A percentile compares a stretch with the other conserved stretches of the same genome.
Conservation (phyloP, 2,797 vertebrate species). For the Sebastes paucispinis region DNA sequence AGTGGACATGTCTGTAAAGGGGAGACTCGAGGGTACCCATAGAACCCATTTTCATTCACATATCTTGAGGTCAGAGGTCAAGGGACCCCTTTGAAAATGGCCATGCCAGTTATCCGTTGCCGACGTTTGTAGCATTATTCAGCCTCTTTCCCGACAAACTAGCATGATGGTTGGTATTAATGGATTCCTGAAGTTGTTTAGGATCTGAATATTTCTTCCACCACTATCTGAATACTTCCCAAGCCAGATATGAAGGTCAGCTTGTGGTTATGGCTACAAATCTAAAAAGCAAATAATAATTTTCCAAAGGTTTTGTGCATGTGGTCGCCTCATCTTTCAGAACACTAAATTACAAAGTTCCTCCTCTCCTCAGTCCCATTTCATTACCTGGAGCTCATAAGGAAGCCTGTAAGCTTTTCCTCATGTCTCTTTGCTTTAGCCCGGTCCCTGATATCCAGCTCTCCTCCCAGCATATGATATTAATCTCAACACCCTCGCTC, state of each 20-base stretch:
- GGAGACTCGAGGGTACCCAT: no score
- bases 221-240: background rate
- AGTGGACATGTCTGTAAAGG: no score
- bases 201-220: background rate
- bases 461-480: constrained; percentile 25
- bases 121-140: background rate
- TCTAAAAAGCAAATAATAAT: background rate
- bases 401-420: background rate
- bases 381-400: constrained; percentile 2
- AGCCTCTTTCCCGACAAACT: background rate
- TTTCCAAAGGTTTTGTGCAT: background rate
- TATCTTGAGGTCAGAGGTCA: no score
- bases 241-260: background rate
- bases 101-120: background rate
- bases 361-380: background rate
- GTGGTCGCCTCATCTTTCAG: background rate
- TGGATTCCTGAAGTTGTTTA: background rate
- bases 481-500: constrained; percentile 32
- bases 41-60: no score
- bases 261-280: background rate
- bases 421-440: constrained; percentile 16
- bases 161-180: background rate
- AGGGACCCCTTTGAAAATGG: no score
- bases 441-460: constrained; percentile 1
- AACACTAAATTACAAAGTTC: background rate